A percentile compares a stretch with the other conserved stretches of the same genome.
phyloP scores from a whole-genome alignment of 2,888 invertebrate genomes.

The Hemicrepidius hirtus region DNA sequence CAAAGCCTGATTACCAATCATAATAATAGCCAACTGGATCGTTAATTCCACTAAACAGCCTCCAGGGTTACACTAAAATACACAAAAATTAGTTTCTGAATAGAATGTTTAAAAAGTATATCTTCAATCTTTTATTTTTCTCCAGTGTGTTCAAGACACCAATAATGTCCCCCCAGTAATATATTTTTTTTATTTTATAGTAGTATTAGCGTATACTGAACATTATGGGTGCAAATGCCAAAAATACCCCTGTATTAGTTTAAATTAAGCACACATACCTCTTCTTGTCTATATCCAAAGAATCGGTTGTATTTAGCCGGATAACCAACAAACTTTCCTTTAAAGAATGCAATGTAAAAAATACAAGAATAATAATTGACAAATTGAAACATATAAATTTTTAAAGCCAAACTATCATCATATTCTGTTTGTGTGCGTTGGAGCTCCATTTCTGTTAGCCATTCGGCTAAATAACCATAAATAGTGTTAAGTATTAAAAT shows the following conservation, averaged over 20 bases:
- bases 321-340: conserved; percentile 86
- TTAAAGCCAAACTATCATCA: conserved; percentile 89
- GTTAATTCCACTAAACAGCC: conserved; percentile 91
- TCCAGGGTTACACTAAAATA: conserved; percentile 83
- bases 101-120: too few relatives aligned
- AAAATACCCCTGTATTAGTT: too few relatives aligned
- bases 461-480: conserved; percentile 79
- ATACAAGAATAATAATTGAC: conserved; percentile 92
- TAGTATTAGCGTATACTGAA: too few relatives aligned
- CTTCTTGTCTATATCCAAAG: conserved; percentile 82
- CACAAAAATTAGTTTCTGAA: conserved; percentile 30
- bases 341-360: conserved; percentile 88
- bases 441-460: conserved; percentile 83
- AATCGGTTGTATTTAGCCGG: conserved; percentile 85
- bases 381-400: conserved; percentile 91
- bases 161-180: too few relatives aligned
- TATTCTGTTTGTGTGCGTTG: conserved; percentile 89
- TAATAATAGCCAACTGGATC: conserved; percentile 89
- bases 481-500: conserved; percentile 85
- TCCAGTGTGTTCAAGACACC: too few relatives aligned
- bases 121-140: too few relatives aligned
- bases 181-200: too few relatives aligned
- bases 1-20: conserved; percentile 90
- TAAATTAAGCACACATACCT: conserved; percentile 71
- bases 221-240: too few relatives aligned